These are phyloP conservation scores for Pachypsylla venusta DNA, from an alignment of 1,140 invertebrate species.

Conservation along the genomic window DNA sequence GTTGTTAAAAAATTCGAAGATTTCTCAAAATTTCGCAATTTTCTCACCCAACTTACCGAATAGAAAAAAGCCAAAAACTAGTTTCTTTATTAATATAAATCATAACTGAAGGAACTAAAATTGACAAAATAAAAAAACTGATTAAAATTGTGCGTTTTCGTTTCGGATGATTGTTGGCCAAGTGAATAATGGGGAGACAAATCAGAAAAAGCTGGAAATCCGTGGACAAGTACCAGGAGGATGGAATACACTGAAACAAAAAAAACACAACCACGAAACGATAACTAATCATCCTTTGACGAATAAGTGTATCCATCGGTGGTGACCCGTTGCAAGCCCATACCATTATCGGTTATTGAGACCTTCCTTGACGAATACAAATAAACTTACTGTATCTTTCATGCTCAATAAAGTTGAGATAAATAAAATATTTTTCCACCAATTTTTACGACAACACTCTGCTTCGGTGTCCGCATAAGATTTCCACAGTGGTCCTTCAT, in stretches of 20 bases:
- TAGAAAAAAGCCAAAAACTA: neutral
- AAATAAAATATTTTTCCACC: slow-evolving; percentile 74
- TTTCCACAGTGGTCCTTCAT: slow-evolving; percentile 49
- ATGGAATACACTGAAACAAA: slow-evolving; percentile 40
- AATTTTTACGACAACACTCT: slow-evolving; percentile 47
- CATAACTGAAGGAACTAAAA: neutral
- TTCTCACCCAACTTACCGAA: no score
- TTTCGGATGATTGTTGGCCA: neutral
- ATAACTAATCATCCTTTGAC: neutral
- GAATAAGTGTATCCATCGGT: neutral
- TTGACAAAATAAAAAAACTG: neutral
- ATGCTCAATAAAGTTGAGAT: slow-evolving; percentile 65
- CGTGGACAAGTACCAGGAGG: slow-evolving; percentile 48
- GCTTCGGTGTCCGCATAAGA: slow-evolving; percentile 41
- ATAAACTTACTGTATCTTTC: slow-evolving; percentile 40
- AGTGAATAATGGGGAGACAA: slow-evolving; percentile 36
- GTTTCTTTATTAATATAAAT: neutral
- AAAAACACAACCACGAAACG: neutral
- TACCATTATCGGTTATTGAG: neutral
- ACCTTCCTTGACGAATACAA: neutral
- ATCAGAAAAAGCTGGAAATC: slow-evolving; percentile 46
- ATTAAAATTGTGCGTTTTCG: neutral
- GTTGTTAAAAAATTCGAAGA: no score
- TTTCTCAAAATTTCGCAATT: no score
- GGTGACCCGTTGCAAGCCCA: neutral